Evolutionary conservation across 2,113 vertebrate species (phyloP).

Genomic region (Tichodroma muraria): DNA sequence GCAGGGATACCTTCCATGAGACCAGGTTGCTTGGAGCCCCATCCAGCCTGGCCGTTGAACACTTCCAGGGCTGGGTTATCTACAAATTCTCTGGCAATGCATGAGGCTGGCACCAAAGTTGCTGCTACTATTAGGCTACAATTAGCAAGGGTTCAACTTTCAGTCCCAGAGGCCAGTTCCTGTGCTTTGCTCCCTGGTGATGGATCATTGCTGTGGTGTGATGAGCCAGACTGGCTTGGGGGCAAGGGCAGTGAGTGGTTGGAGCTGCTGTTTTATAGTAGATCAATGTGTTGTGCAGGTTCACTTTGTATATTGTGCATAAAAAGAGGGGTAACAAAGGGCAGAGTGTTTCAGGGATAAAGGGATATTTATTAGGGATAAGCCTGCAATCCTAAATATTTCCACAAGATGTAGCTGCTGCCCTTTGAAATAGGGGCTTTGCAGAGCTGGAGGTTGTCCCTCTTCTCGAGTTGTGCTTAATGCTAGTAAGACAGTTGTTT

Average conservation of each 20-base stretch:
- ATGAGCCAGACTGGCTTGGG: no score
- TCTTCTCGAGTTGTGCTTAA: not conserved
- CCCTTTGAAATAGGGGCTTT: not conserved
- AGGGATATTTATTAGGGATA: not conserved
- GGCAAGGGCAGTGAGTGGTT: not conserved
- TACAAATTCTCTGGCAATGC: not conserved
- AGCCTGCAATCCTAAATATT: not conserved
- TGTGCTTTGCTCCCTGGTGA: not conserved
- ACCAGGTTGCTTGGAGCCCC: not conserved
- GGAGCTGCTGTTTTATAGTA: not conserved
- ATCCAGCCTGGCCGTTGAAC: not conserved
- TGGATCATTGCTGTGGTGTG: not conserved
- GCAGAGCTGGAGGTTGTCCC: no score
- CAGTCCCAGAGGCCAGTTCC: not conserved
- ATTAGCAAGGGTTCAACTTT: not conserved
- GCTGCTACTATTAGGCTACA: accelerated
- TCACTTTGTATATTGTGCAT: not conserved
- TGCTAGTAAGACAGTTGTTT: not conserved
- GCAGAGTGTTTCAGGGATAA: accelerated
- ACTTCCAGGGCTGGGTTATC: accelerated
- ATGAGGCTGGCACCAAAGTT: accelerated
- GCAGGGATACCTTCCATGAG: not conserved
- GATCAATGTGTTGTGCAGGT: not conserved
- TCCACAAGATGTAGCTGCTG: conserved; percentile 41
- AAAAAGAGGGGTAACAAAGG: not conserved